Percentiles rank a stretch among this genome's conserved stretches.
Conservation (phyloP, 2,888 invertebrate species). For the Pollenia griseotomentosa region DNA sequence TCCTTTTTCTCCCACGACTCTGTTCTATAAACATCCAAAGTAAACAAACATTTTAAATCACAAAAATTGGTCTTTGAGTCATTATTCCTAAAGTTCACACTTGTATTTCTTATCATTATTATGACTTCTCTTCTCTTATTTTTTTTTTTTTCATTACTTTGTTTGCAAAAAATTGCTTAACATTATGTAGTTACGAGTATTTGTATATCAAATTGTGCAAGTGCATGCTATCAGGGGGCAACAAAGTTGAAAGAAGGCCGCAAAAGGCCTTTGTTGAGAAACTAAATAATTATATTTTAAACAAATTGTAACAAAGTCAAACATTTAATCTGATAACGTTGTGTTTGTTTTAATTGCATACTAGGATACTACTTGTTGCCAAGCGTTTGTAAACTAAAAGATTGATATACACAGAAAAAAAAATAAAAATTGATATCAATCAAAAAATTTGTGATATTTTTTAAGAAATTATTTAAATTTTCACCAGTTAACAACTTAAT, state of each 20-base stretch:
- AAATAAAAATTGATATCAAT: too few relatives aligned
- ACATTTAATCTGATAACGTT: slow-evolving; percentile 6
- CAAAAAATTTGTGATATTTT: too few relatives aligned
- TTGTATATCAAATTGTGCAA: slow-evolving; percentile 45
- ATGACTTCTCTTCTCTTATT: slow-evolving; percentile 56
- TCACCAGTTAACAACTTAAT: too few relatives aligned
- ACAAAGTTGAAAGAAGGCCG: slow-evolving; percentile 32
- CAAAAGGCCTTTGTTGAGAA: not conserved
- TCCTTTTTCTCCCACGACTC: not conserved
- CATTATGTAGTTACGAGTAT: slow-evolving; percentile 34
- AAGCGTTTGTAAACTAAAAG: too few relatives aligned
- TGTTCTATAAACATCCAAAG: not conserved
- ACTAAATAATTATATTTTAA: slow-evolving; percentile 30
- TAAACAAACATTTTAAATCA: not conserved
- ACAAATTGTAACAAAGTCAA: not conserved
- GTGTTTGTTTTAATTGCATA: not conserved
- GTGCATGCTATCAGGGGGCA: slow-evolving; percentile 51
- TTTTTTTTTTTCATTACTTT: slow-evolving; percentile 5
- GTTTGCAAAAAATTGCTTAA: slow-evolving; percentile 40
- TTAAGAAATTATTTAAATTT: too few relatives aligned
- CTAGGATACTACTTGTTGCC: too few relatives aligned
- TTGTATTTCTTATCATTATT: slow-evolving; percentile 57
- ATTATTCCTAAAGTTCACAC: slow-evolving; percentile 31
- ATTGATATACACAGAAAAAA: too few relatives aligned
- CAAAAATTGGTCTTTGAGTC: slow-evolving; percentile 40